Evolutionary conservation across 1,140 invertebrate species (phyloP), one percentile per base, ranked within the genome.

Genomic region (Acromyrmex echinatior): DNA sequence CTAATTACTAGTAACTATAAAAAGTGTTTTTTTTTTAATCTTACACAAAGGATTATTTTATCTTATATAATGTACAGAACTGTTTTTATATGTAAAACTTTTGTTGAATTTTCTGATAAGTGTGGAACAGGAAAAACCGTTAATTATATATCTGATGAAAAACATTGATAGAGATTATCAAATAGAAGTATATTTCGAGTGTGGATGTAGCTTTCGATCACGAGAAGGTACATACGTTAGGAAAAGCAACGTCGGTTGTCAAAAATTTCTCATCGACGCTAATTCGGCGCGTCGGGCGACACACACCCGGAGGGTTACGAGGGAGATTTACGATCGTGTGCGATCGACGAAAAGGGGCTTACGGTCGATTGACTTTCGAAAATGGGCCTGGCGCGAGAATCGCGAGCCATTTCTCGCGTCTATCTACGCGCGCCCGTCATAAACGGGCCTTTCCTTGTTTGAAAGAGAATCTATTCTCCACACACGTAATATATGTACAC

Each of bases 301-400:
- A 73, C 28, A 71, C 76, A 90, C 53, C 73, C 80, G 45, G 82
- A 66, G 70, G 73, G 78, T 87, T 87, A 76, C 65, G 81, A 90
- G 89, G 80, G 80, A 91, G 89, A 91, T 90, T 91, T 90, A 91
- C 86, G 89, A 91, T 88, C 86, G 88, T 49, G 56, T 68, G 71
- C 88, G 88, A 88, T 87, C 81, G 86, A 89, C 88, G 86, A 78
- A 77, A 85, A 76, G 71, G 84, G 86, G 74, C 88, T 90, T 81
- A 91, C 89, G 89, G 66, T 91, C 89, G 89, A 91, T 91, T 91
- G 89, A 90, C 89, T 91, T 88, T 87, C 86, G 80, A 91, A 91
- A 91, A 91, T 91, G 88, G 85, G 89, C 73, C 89, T 82, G 73
- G 85, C 82, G 87, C 70, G 63, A 74, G 65, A 70, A 74, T 86